Percentiles rank a stretch among this genome's conserved stretches.
These are phyloP conservation scores for Sparidentex hasta DNA, from an alignment of 2,797 vertebrate genomes.

Conservation along the genomic window DNA sequence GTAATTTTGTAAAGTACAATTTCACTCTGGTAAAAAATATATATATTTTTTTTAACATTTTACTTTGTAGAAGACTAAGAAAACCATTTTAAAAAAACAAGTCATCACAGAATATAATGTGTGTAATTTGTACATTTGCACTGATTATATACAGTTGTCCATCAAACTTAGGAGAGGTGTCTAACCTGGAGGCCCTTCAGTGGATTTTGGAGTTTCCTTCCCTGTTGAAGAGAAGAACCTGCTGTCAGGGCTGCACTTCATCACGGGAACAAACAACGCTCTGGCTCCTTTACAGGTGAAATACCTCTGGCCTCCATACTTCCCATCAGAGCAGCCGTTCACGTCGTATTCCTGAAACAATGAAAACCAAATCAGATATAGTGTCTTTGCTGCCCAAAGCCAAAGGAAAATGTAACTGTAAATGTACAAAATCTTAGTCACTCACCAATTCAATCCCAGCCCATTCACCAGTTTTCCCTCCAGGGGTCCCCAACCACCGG, in stretches of 20 bases:
- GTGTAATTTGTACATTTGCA: not conserved
- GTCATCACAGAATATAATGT: not conserved
- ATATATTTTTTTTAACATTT: not conserved
- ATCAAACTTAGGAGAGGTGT: not conserved
- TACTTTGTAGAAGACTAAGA: not conserved
- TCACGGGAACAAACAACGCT: conserved; percentile 83
- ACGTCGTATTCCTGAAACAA: conserved; percentile 80
- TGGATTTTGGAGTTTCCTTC: conserved; percentile 33
- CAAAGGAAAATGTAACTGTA: not conserved
- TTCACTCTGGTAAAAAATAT: no score
- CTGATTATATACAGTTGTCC: not conserved
- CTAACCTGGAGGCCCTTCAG: conserved; percentile 69
- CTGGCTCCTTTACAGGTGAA: conserved; percentile 80
- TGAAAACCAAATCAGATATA: not conserved
- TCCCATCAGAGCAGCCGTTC: conserved; percentile 81
- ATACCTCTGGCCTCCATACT: conserved; percentile 71
- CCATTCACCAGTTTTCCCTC: conserved; percentile 74
- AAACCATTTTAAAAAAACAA: not conserved
- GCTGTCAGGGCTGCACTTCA: conserved; percentile 82
- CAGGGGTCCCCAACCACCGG: conserved; percentile 81
- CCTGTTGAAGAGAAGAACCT: conserved; percentile 68
- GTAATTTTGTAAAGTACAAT: no score
- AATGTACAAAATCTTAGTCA: not conserved
- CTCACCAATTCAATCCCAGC: conserved; percentile 87
- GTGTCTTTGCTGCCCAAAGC: not conserved